These are phyloP conservation scores for Solenopsis fugax DNA, from an alignment of 1,140 invertebrate species.

Conservation along the genomic window DNA sequence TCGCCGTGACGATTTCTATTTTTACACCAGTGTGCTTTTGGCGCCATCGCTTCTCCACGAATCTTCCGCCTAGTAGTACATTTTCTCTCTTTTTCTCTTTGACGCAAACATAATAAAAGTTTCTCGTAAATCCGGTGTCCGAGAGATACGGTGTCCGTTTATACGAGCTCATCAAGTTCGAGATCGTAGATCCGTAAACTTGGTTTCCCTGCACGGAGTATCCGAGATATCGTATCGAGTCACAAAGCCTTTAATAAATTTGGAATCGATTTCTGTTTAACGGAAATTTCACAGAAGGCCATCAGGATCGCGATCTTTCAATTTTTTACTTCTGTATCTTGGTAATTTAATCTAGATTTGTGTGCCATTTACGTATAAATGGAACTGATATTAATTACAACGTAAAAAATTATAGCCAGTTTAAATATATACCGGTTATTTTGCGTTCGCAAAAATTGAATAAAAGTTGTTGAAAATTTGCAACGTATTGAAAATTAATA, in stretches of 20 bases:
- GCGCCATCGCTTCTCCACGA: constrained; percentile 19
- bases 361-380: not conserved
- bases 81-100: constrained; percentile 20
- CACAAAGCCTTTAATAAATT: constrained; percentile 32
- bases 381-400: not conserved
- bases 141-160: constrained; percentile 15
- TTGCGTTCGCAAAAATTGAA: not conserved
- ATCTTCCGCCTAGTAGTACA: constrained; percentile 20
- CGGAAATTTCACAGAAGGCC: not conserved
- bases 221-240: constrained; percentile 5
- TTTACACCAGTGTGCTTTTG: constrained; percentile 14
- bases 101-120: constrained; percentile 65
- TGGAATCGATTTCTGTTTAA: constrained; percentile 25
- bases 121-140: constrained; percentile 53
- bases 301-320: not conserved
- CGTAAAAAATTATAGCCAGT: not conserved
- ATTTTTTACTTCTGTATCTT: not conserved
- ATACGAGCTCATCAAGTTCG: constrained; percentile 52
- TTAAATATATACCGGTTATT: not conserved
- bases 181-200: constrained; percentile 33
- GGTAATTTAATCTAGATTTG: constrained; percentile 12
- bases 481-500: not conserved
- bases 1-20: constrained; percentile 20
- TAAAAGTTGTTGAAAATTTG: constrained; percentile 1
- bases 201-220: not conserved